A percentile compares a stretch with the other conserved stretches of the same genome.
These are phyloP conservation scores for Bunonema sp. DNA, from an alignment of 2,888 invertebrate species.

Conservation along the genomic window DNA sequence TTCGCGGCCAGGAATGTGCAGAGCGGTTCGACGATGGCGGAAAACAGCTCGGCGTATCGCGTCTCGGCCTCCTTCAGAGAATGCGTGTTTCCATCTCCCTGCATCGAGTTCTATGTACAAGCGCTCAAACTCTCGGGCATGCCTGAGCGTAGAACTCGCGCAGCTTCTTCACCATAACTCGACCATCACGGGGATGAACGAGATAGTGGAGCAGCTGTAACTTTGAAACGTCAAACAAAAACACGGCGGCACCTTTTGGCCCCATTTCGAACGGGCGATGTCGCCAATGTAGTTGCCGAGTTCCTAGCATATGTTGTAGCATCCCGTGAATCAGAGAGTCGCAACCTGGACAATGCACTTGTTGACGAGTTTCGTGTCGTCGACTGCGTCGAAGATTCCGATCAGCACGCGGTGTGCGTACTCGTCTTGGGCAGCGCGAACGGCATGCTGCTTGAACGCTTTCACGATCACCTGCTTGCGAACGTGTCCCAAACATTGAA, in stretches of 20 bases:
- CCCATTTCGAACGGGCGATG: conserved; percentile 59
- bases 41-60: conserved; percentile 25
- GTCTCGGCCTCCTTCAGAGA: conserved; percentile 13
- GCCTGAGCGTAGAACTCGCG: conserved; percentile 47
- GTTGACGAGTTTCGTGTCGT: conserved; percentile 76
- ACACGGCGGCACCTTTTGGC: conserved; percentile 57
- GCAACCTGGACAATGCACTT: conserved; percentile 57
- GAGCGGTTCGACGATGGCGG: conserved; percentile 19
- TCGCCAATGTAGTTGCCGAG: conserved; percentile 31
- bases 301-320: conserved; percentile 14
- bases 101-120: conserved; percentile 4
- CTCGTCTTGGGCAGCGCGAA: conserved; percentile 68
- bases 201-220: conserved; percentile 73
- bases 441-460: conserved; percentile 67
- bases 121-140: conserved; percentile 8
- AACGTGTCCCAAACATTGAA: too few species aligned
- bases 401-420: conserved; percentile 67
- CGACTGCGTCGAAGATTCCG: conserved; percentile 70
- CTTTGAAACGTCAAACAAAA: conserved; percentile 45
- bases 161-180: conserved; percentile 68
- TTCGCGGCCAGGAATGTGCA: conserved; percentile 32
- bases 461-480: conserved; percentile 63
- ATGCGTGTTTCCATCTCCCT: conserved; percentile 14
- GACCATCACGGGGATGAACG: conserved; percentile 64
- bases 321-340: conserved; percentile 8